Evolutionary conservation across 2,888 invertebrate genomes (phyloP), one percentile per base, ranked within the genome.

Genomic region (Emmelina monodactyla): DNA sequence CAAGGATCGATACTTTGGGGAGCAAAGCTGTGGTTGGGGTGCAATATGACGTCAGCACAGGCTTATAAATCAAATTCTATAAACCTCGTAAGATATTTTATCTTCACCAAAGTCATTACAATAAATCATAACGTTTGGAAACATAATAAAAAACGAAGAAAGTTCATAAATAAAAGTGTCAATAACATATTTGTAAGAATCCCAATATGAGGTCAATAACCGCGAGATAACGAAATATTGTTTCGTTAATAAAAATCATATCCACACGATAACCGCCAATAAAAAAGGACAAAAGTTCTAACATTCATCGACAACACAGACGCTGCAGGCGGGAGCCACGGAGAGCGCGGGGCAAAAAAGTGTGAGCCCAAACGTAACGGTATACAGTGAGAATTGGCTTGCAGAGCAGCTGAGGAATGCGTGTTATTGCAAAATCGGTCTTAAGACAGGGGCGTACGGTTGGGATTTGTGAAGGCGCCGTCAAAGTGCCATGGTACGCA

Each of bases 251-350:
- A 62, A 67, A 63, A 63, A 62, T 55, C 50, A 50, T 60, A 62
- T 51, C 52, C 50, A 51, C 58, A 62, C 62, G 61, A 63, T 63
- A 68, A 69, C 69, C 62, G 67, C 66, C 70, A 71, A 70, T 73
- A 62, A 65, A 73, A 68, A 72, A 68, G 64, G 63, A 59, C 67
- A 64, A 75, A 71, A 76, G 75, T 75, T 76, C 71, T 73, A 72
- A 65, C 66, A 63, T 62, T 60, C 61, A 62, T 65, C 67, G 59
- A 59, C 61, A 57, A 62, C 62, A 60, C 58, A 55, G 63, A 66
- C 66, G 62, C 59, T 59, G 55, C 56, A 58, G 53, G 49, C 43
- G 50, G 50, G 46, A 51, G 58, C 64, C 69, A 73, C 73, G 64
- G 50, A 57, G 64, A 69, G 72, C 72, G 65, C 49, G 58, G 50